phyloP scores from a whole-genome alignment of 2,888 invertebrate species.

The Brachynemurus nebulosus region DNA sequence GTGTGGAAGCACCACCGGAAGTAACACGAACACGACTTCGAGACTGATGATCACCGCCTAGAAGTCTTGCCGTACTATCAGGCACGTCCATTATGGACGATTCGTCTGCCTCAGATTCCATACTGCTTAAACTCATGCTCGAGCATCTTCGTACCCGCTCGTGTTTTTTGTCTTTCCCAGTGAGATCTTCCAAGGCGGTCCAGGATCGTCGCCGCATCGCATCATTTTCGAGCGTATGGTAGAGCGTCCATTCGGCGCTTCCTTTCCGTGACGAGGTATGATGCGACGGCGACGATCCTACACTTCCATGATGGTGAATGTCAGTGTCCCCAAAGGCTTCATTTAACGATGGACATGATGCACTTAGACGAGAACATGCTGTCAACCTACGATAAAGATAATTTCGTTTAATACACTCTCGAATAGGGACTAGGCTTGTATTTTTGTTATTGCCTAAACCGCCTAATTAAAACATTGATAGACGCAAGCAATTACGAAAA shows the following conservation, averaged over 20 bases:
- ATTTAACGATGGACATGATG: slow-evolving; percentile 59
- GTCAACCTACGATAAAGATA: slow-evolving; percentile 12
- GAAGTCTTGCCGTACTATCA: slow-evolving; percentile 39
- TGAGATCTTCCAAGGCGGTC: slow-evolving; percentile 69
- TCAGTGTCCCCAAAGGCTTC: slow-evolving; percentile 32
- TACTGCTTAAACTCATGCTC: slow-evolving; percentile 60
- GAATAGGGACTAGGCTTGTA: too few species aligned
- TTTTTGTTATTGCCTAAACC: too few species aligned
- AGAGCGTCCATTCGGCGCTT: slow-evolving; percentile 37
- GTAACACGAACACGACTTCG: slow-evolving; percentile 35
- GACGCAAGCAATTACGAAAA: too few species aligned
- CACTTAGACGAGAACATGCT: slow-evolving; percentile 45
- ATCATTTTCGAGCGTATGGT: slow-evolving; percentile 27
- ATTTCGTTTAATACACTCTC: too few species aligned
- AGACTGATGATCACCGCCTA: slow-evolving; percentile 38
- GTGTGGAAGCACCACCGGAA: slow-evolving; percentile 48
- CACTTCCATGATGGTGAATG: slow-evolving; percentile 30
- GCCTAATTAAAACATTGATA: neutral
- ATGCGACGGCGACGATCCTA: slow-evolving; percentile 32
- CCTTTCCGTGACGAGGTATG: slow-evolving; percentile 46
- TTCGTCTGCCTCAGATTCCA: slow-evolving; percentile 78
- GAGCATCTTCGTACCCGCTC: slow-evolving; percentile 17
- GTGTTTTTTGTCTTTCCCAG: slow-evolving; percentile 36
- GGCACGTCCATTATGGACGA: slow-evolving; percentile 35
- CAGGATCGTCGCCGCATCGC: slow-evolving; percentile 59